These are phyloP conservation scores for Phalanger gymnotis DNA, from an alignment of 2,797 vertebrate genomes.

Conservation along the genomic window DNA sequence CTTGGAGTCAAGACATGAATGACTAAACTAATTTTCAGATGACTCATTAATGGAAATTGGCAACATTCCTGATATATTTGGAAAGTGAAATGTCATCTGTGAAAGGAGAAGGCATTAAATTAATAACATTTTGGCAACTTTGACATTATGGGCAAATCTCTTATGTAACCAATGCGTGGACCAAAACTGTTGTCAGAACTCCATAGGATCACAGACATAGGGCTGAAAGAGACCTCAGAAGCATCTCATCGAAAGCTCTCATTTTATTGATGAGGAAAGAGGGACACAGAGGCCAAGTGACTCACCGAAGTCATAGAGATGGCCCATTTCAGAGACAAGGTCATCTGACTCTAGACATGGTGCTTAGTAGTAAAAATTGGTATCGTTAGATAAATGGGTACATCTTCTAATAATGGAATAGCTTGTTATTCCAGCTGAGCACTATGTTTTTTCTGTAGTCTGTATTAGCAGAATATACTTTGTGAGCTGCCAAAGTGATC, in stretches of 20 bases:
- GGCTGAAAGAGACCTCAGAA: not conserved
- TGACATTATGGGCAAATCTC: constrained; percentile 45
- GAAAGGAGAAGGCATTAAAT: constrained; percentile 28
- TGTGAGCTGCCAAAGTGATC: not conserved
- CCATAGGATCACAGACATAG: not conserved
- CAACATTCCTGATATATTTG: constrained; percentile 42
- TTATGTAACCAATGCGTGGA: not conserved
- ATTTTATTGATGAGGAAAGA: not conserved
- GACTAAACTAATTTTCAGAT: constrained; percentile 37
- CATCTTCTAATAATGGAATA: not conserved
- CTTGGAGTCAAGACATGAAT: not conserved
- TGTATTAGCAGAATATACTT: constrained; percentile 5
- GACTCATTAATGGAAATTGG: constrained; percentile 48
- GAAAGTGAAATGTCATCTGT: constrained; percentile 49
- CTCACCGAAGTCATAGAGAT: not conserved
- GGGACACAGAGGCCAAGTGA: not conserved
- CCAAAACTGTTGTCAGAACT: not conserved
- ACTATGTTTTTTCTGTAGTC: not conserved
- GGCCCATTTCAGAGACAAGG: not conserved
- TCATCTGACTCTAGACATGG: not conserved
- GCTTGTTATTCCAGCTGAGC: not conserved
- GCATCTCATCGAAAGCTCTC: not conserved
- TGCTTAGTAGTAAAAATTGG: not conserved
- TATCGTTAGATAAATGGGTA: constrained; percentile 11
- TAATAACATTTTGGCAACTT: constrained; percentile 33